Percentiles rank a stretch among this genome's conserved stretches.
These are phyloP conservation scores for Hydropsyche betteni DNA, from an alignment of 2,888 invertebrate species.

Conservation along the genomic window DNA sequence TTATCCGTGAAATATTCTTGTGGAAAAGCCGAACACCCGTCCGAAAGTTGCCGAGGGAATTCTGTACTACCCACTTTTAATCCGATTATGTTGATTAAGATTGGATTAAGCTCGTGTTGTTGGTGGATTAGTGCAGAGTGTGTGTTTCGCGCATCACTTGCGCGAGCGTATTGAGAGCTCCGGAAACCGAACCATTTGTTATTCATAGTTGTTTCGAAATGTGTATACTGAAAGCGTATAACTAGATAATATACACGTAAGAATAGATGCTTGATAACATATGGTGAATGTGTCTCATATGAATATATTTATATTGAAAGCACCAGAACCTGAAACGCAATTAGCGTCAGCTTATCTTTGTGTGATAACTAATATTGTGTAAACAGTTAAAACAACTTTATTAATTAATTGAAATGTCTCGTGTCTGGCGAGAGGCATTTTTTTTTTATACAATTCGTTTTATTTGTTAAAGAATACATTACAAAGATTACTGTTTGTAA, in stretches of 20 bases:
- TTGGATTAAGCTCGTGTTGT: slow-evolving; percentile 26
- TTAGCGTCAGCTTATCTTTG: not conserved
- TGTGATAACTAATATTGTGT: slow-evolving; percentile 10
- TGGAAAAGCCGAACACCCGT: too few species aligned
- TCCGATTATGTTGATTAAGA: slow-evolving; percentile 33
- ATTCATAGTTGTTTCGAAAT: slow-evolving; percentile 20
- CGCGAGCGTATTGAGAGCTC: slow-evolving; percentile 21
- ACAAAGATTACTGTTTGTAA: too few species aligned
- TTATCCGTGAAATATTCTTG: too few species aligned
- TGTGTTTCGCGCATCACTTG: slow-evolving; percentile 26
- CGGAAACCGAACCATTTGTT: slow-evolving; percentile 19
- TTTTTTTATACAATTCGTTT: too few species aligned
- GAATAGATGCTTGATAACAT: not conserved
- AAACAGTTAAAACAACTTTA: slow-evolving; percentile 1
- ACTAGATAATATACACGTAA: not conserved
- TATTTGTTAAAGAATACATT: too few species aligned
- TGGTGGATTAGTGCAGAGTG: slow-evolving; percentile 17
- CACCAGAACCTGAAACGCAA: slow-evolving; percentile 11
- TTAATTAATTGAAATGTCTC: not conserved
- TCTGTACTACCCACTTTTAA: not conserved
- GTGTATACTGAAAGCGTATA: not conserved
- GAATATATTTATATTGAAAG: not conserved
- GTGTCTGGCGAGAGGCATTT: not conserved
- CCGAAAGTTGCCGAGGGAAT: too few species aligned
- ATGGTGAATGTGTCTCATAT: not conserved